Evolutionary conservation across 2,113 vertebrate genomes (phyloP), one percentile per base, ranked within the genome.

Genomic region (Coracopsis vasa): DNA sequence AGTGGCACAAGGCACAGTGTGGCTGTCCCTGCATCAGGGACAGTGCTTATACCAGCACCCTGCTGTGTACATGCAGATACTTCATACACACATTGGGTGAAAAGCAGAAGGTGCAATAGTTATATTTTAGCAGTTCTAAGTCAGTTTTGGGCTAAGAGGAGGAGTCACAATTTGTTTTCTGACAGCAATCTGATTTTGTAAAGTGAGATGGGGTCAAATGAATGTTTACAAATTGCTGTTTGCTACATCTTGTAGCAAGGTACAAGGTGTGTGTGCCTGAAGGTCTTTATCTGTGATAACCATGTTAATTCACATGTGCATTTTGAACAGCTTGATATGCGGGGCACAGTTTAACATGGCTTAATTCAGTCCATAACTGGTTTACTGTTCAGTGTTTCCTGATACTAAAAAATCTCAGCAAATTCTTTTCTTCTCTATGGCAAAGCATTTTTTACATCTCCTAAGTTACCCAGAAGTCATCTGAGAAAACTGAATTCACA

Each of bases 31-130:
- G 71, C 17, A 10, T 44, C 33, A 3, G 42, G 29, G 71, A 7
- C 25, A 11, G 61, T 5, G 39, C 51, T 29, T 45, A 24, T 41
- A 6, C 53, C 27, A 35, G 60, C 51, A 27, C 60, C 51, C 44
- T 6, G 4, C 15, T 10, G 4, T 5, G n/a, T 42, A n/a, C 4
- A 1, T 28, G 47, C 35, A 11, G 48, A 14, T 14, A 2, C 67
- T 39, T 80, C n/a, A 13, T 21, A 9, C 39, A 0, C 8, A 0
- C 7, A 29, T 11, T 35, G 74, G 11, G 8, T 61, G 51, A 53
- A 64, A 70, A 69, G 69, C 48, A 39, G 39, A 41, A 69, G 24
- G n/a, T 28, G 56, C 4, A 0, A 9, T 18, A n/a, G 11, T 56
- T 48, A 1, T n/a, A 24, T 62, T 69, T 75, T 29, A 56, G 47